Evolutionary conservation across 2,888 invertebrate species (phyloP).

Genomic region (Psococerastis gibbosa): DNA sequence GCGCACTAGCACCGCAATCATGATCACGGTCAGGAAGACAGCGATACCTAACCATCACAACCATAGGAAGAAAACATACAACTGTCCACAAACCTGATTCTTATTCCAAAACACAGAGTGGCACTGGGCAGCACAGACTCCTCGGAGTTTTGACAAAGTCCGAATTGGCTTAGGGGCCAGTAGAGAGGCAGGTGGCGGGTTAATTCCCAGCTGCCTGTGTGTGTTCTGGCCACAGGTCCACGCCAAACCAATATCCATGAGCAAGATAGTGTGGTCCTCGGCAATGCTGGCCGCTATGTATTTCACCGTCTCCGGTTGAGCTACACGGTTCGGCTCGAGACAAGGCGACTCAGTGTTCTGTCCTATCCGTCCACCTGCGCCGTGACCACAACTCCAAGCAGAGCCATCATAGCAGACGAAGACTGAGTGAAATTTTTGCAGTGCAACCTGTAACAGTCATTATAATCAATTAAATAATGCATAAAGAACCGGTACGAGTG

Average conservation of each 20-base stretch:
- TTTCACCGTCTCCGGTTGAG: slow-evolving; percentile 19
- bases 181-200: slow-evolving; percentile 29
- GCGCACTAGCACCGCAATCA: too few species aligned
- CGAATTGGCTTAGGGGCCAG: slow-evolving; percentile 27
- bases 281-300: slow-evolving; percentile 35
- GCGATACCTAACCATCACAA: too few species aligned
- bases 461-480: slow-evolving; percentile 13
- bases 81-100: slow-evolving; percentile 14
- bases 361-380: slow-evolving; percentile 57
- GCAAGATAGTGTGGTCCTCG: slow-evolving; percentile 45
- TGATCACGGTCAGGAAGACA: too few species aligned
- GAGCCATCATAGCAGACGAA: slow-evolving; percentile 37
- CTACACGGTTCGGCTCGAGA: slow-evolving; percentile 29
- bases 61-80: slow-evolving; percentile 16
- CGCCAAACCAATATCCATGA: slow-evolving; percentile 40
- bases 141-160: slow-evolving; percentile 18
- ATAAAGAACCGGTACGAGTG: background rate
- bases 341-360: slow-evolving; percentile 38
- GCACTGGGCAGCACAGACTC: slow-evolving; percentile 46
- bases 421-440: slow-evolving; percentile 58
- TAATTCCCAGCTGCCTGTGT: slow-evolving; percentile 41
- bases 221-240: slow-evolving; percentile 44
- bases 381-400: slow-evolving; percentile 64
- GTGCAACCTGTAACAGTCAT: slow-evolving; percentile 33
- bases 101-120: slow-evolving; percentile 37